These are phyloP conservation scores for Oreonectes daqikongensis DNA, from an alignment of 2,797 vertebrate genomes.

Conservation along the genomic window DNA sequence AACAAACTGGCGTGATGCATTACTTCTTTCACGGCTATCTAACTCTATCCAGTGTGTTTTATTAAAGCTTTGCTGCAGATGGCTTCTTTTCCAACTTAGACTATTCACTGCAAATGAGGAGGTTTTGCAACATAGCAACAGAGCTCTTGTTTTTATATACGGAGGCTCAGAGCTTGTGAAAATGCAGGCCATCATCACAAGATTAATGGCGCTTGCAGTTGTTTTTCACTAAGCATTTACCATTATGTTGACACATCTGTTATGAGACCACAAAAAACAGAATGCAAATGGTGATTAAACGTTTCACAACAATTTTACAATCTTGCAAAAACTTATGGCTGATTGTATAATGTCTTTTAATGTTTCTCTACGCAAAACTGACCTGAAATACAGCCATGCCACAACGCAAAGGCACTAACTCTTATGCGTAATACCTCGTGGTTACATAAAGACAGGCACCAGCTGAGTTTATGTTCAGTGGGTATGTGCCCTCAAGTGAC, in stretches of 20 bases:
- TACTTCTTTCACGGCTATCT: not conserved
- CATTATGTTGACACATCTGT: conserved; percentile 25
- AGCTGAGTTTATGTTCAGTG: conserved; percentile 32
- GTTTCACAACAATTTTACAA: not conserved
- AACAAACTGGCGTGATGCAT: not conserved
- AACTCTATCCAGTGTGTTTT: not conserved
- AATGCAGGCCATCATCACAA: conserved; percentile 21
- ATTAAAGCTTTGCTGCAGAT: not conserved
- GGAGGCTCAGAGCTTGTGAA: conserved; percentile 2
- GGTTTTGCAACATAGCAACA: not conserved
- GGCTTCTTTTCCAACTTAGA: not conserved
- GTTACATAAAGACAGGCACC: conserved; percentile 35
- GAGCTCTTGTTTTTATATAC: conserved; percentile 5
- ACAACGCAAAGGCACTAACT: not conserved
- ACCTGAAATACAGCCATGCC: not conserved
- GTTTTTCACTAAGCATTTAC: conserved; percentile 21
- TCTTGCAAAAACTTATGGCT: not conserved
- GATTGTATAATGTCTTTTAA: not conserved
- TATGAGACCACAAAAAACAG: conserved; percentile 9
- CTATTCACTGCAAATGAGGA: not conserved
- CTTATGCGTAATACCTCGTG: not conserved
- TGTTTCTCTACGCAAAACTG: not conserved
- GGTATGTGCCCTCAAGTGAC: conserved; percentile 48
- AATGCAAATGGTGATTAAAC: conserved; percentile 14
- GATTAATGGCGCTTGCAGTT: conserved; percentile 12